Evolutionary conservation across 2,888 invertebrate species (phyloP), one percentile per base, ranked within the genome.

Genomic region (Amphipoea lucens): DNA sequence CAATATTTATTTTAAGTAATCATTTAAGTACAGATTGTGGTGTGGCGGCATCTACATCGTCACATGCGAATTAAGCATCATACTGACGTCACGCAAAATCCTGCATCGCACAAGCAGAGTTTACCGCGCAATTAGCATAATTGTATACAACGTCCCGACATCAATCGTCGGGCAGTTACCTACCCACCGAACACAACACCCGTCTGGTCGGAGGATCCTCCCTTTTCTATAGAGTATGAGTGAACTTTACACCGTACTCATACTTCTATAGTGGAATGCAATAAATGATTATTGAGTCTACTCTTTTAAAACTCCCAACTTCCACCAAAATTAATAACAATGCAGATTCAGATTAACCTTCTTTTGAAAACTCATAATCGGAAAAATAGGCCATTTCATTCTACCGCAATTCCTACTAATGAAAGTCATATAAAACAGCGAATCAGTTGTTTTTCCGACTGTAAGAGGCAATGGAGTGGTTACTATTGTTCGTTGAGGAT

Each of bases 341-440:
- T 60, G 40, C 66, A 57, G 40, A 67, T 71, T 71, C 40, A 42
- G 6, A 83, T 48, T 12, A n/a, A 62, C 45, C 40, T 65, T 48
- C 66, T 67, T 70, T 73, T 42, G 29, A 66, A 70, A 72, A 79
- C 69, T 73, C 57, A 70, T 74, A 66, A 36, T 75, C 63, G 63
- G 14, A 65, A 80, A 83, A 80, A 76, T 66, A 67, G 68, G 68
- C 69, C 69, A 71, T 73, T 75, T 71, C 69, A 81, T 77, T 81
- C 54, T 60, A 29, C 45, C 60, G 77, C 67, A 84, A 81, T 81
- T 77, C 68, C 69, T 9, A 60, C 77, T 76, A 65, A 84, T 76
- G 84, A 87, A 71, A 48, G 75, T 65, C 60, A 20, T 74, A 75
- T 71, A 75, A 79, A 83, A 70, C 67, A 75, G 63, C 11, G 75